Conservation (phyloP, 2,888 invertebrate genomes). For the Drosophila pseudotalamancana region DNA sequence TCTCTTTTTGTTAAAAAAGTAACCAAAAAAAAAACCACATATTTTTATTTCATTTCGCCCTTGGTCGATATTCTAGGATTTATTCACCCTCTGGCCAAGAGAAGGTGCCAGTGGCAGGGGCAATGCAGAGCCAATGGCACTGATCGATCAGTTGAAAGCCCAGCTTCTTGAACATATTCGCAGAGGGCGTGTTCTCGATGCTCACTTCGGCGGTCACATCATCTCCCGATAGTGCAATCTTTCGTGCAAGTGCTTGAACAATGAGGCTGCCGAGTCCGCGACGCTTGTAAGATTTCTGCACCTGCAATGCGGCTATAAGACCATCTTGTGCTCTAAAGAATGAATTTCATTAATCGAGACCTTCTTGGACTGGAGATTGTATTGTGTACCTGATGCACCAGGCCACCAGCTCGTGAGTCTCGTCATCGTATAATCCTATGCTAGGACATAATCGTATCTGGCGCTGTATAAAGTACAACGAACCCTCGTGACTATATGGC, state of each 20-base stretch:
- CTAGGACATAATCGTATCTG: slow-evolving; percentile 80
- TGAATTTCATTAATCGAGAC: no score
- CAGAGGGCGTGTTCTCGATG: slow-evolving; percentile 26
- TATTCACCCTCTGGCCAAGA: no score
- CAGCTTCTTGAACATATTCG: slow-evolving; percentile 37
- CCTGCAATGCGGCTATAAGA: slow-evolving; percentile 48
- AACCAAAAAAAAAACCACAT: no score
- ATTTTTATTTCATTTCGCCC: no score
- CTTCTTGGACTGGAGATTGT: no score
- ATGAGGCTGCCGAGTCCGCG: slow-evolving; percentile 55
- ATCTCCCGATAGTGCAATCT: slow-evolving; percentile 36
- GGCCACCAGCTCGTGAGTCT: slow-evolving; percentile 74
- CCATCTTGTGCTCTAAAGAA: slow-evolving; percentile 51
- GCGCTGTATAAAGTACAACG: slow-evolving; percentile 75
- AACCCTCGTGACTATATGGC: slow-evolving; percentile 81
- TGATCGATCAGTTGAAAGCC: slow-evolving; percentile 46
- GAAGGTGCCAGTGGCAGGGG: no score
- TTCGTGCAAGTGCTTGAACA: slow-evolving; percentile 35
- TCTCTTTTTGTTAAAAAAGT: no score
- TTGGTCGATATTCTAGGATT: no score
- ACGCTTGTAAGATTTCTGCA: slow-evolving; percentile 20
- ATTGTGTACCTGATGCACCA: slow-evolving; percentile 82
- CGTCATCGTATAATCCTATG: slow-evolving; percentile 74
- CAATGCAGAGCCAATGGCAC: slow-evolving; percentile 40
- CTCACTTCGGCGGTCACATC: slow-evolving; percentile 51